Percentiles rank a stretch among this genome's conserved stretches.
phyloP scores from a whole-genome alignment of 2,797 vertebrate genomes.

The Bufotes viridis region DNA sequence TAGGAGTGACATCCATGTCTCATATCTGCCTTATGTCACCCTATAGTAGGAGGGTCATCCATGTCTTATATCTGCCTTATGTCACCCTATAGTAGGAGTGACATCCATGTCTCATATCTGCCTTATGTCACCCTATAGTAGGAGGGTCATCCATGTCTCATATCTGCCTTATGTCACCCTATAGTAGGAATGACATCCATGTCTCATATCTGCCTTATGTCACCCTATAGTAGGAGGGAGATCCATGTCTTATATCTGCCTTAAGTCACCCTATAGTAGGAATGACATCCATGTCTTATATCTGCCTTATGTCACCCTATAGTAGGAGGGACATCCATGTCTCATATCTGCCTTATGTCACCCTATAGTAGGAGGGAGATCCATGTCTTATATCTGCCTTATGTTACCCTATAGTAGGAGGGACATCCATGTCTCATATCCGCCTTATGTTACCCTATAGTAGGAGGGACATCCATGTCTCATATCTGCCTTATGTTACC shows the following conservation, averaged over 20 bases:
- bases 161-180: background rate
- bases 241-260: background rate
- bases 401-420: background rate
- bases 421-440: background rate
- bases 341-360: background rate
- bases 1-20: background rate
- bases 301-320: background rate
- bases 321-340: background rate
- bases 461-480: background rate
- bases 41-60: background rate
- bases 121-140: constrained; percentile 9
- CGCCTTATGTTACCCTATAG: background rate
- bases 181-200: background rate
- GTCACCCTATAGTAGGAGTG: background rate
- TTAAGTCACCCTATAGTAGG: constrained; percentile 2
- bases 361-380: background rate
- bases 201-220: background rate
- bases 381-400: background rate
- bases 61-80: background rate
- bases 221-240: background rate
- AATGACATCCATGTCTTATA: background rate
- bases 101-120: background rate
- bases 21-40: background rate
- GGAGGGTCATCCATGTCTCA: background rate
- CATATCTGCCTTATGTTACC: background rate